phyloP scores from a whole-genome alignment of 2,888 invertebrate genomes.

The Amphipyra tragopoginis region DNA sequence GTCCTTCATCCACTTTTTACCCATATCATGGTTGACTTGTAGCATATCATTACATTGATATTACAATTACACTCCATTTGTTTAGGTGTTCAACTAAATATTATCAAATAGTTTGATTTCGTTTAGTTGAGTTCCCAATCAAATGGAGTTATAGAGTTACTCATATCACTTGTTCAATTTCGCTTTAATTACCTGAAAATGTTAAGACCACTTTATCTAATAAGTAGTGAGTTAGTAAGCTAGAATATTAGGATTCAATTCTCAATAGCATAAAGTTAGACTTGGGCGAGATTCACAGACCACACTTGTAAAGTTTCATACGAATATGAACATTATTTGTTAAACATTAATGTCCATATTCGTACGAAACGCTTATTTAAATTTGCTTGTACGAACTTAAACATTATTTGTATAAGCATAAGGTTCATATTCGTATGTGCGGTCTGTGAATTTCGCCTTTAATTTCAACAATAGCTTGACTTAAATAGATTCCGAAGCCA shows the following conservation, averaged over 20 bases:
- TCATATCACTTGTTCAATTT: constrained; percentile 65
- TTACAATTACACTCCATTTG: constrained; percentile 6
- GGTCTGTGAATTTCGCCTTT: no score
- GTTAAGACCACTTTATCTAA: constrained; percentile 46
- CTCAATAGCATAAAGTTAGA: constrained; percentile 27
- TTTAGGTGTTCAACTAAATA: constrained; percentile 17
- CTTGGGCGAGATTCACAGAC: no score
- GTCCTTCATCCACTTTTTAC: constrained; percentile 91
- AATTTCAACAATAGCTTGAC: constrained; percentile 42
- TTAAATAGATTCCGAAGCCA: constrained; percentile 30
- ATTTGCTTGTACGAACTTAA: no score
- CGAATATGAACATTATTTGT: no score
- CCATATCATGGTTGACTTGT: constrained; percentile 90
- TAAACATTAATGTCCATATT: no score
- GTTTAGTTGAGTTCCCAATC: constrained; percentile 19
- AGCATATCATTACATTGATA: constrained; percentile 67
- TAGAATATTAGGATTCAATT: constrained; percentile 41
- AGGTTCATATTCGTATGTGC: no score
- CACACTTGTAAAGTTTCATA: no score
- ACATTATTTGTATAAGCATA: no score
- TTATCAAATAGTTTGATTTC: not conserved
- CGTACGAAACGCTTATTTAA: no score
- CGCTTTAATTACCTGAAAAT: constrained; percentile 52
- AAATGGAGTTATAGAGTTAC: constrained; percentile 27
- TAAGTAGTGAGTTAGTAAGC: constrained; percentile 49